Conservation (phyloP, 2,888 invertebrate genomes). For the Drosophila ezoana region DNA sequence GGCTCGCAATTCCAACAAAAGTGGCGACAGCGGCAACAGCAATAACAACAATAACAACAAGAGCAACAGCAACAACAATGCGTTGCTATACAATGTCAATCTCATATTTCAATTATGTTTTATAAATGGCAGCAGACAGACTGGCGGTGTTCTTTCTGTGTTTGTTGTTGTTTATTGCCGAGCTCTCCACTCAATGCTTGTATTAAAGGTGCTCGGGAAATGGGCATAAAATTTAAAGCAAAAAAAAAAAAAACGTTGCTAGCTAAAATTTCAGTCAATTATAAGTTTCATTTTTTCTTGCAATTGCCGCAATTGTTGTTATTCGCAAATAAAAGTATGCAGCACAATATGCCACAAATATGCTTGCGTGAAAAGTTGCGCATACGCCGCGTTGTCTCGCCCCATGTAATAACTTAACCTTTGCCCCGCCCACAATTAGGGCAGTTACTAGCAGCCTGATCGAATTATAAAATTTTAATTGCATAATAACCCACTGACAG, state of each 20-base stretch:
- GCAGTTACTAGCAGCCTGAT: constrained; percentile 35
- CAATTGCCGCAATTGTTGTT: not conserved
- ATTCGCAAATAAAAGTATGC: constrained; percentile 29
- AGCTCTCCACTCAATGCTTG: not conserved
- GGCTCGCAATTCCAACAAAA: constrained; percentile 43
- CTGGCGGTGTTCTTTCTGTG: constrained; percentile 34
- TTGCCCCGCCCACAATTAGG: not conserved
- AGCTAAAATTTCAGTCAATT: constrained; percentile 5
- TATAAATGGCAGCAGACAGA: constrained; percentile 73
- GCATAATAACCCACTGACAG: constrained; percentile 52
- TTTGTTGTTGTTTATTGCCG: constrained; percentile 13
- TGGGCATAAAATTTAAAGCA: not conserved
- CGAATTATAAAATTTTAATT: constrained; percentile 67
- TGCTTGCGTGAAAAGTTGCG: constrained; percentile 21
- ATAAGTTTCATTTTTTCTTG: not conserved
- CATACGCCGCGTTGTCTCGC: constrained; percentile 42
- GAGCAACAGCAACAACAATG: constrained; percentile 28
- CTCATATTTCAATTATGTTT: constrained; percentile 80
- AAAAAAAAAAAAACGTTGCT: not conserved
- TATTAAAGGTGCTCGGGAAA: not conserved
- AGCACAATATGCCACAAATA: constrained; percentile 6
- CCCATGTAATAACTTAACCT: not conserved
- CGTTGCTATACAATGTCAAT: constrained; percentile 74
- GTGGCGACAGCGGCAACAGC: constrained; percentile 37
- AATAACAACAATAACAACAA: constrained; percentile 23